These are phyloP conservation scores for Dipodomys ordii DNA, from an alignment of 2,113 vertebrate species.

Conservation along the genomic window DNA sequence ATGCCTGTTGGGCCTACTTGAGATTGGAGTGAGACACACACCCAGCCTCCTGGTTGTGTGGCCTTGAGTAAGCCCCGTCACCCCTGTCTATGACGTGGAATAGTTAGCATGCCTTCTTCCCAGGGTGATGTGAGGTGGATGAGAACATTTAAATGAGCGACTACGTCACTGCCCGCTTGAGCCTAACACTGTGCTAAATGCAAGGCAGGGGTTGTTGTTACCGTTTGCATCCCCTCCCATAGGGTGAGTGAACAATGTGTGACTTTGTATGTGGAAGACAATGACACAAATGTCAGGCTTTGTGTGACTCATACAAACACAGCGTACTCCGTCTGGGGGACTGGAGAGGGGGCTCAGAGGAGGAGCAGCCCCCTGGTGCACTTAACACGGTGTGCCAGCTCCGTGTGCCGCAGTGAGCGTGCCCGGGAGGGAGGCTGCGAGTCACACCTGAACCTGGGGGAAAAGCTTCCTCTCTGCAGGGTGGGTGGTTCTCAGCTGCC, in stretches of 20 bases:
- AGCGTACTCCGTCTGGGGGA: constrained; percentile 35
- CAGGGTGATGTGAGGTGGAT: neutral
- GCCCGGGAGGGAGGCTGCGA: neutral
- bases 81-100: neutral
- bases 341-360: neutral
- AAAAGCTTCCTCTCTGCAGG: neutral
- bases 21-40: neutral
- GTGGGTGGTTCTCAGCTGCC: neutral
- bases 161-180: neutral
- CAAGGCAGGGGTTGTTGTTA: neutral
- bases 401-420: neutral
- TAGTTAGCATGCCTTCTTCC: neutral
- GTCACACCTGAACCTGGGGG: neutral
- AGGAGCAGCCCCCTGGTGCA: neutral
- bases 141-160: neutral
- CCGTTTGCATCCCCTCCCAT: neutral
- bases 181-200: neutral
- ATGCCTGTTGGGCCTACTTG: accelerated
- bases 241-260: neutral
- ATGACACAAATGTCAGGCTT: constrained; percentile 54
- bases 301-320: constrained; percentile 54
- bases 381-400: constrained; percentile 14
- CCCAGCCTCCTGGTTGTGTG: accelerated
- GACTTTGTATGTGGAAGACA: constrained; percentile 41
- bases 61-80: neutral